A percentile compares a stretch with the other conserved stretches of the same genome.
Evolutionary conservation across 1,140 invertebrate genomes (phyloP).

Genomic region (Drosophila azteca): DNA sequence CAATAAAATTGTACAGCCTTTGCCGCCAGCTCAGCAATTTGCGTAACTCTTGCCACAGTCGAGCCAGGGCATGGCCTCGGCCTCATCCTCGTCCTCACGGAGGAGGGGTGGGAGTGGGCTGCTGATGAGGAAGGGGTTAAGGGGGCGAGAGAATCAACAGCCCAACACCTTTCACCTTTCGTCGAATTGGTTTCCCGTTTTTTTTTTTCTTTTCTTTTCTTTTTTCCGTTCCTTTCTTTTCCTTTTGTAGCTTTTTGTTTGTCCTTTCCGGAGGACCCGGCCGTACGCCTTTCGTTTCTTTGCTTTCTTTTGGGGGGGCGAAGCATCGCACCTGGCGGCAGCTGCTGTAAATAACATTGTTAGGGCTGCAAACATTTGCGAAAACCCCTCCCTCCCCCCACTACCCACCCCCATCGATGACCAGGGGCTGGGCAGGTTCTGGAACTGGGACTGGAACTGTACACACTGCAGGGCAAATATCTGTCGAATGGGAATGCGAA

Average conservation of each 20-base stretch:
- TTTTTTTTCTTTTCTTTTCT: constrained; percentile 28
- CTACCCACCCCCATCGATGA: constrained; percentile 9
- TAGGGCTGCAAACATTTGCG: constrained; percentile 39
- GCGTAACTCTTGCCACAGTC: constrained; percentile 61
- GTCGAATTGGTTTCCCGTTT: constrained; percentile 46
- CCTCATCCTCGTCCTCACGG: no score
- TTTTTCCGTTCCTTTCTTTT: constrained; percentile 24
- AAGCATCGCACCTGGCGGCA: constrained; percentile 26
- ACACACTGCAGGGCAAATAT: no score
- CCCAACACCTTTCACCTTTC: constrained; percentile 70
- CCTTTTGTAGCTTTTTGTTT: neutral
- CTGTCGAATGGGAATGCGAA: no score
- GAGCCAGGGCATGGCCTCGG: no score
- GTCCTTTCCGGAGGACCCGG: neutral
- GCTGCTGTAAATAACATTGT: constrained; percentile 64
- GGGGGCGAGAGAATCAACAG: constrained; percentile 44
- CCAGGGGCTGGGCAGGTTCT: constrained; percentile 1
- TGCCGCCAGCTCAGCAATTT: constrained; percentile 81
- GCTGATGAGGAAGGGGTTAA: neutral
- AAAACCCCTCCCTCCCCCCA: neutral
- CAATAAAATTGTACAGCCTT: constrained; percentile 81
- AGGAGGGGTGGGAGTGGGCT: constrained; percentile 4
- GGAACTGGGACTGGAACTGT: no score
- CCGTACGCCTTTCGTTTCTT: neutral
- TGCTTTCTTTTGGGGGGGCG: constrained; percentile 26